A percentile compares a stretch with the other conserved stretches of the same genome.
These are phyloP conservation scores for Altica lythri DNA, from an alignment of 2,888 invertebrate genomes.

Conservation along the genomic window DNA sequence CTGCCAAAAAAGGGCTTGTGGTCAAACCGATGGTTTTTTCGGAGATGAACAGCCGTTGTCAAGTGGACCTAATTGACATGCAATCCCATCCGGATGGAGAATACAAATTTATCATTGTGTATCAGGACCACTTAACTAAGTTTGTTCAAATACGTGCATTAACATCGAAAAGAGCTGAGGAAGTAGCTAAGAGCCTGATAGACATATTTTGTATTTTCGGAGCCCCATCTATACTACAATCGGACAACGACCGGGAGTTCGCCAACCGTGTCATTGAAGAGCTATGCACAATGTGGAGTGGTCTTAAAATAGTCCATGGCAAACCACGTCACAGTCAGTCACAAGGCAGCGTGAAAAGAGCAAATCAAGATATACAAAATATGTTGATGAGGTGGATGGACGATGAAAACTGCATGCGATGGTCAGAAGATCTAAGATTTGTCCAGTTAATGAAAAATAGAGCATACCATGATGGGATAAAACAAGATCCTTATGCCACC, in stretches of 20 bases:
- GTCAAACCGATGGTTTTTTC: constrained; percentile 28
- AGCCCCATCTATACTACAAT: neutral
- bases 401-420: constrained; percentile 30
- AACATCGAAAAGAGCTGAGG: constrained; percentile 39
- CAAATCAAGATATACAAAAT: no score
- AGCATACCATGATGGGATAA: constrained; percentile 48
- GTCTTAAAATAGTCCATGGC: no score
- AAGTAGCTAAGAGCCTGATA: constrained; percentile 37
- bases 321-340: constrained; percentile 26
- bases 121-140: constrained; percentile 38
- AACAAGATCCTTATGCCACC: constrained; percentile 41
- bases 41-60: neutral
- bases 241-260: neutral
- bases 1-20: constrained; percentile 3
- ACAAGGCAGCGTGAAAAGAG: constrained; percentile 45
- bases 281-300: neutral
- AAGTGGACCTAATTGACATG: neutral
- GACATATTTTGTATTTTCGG: neutral
- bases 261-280: constrained; percentile 2
- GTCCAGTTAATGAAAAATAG: constrained; percentile 55
- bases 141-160: constrained; percentile 37
- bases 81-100: constrained; percentile 32
- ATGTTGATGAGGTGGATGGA: constrained; percentile 49
- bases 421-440: constrained; percentile 52
- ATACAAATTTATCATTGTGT: constrained; percentile 35